Evolutionary conservation across 2,888 invertebrate species (phyloP), one percentile per base, ranked within the genome.

Genomic region (Melanostoma scalare): DNA sequence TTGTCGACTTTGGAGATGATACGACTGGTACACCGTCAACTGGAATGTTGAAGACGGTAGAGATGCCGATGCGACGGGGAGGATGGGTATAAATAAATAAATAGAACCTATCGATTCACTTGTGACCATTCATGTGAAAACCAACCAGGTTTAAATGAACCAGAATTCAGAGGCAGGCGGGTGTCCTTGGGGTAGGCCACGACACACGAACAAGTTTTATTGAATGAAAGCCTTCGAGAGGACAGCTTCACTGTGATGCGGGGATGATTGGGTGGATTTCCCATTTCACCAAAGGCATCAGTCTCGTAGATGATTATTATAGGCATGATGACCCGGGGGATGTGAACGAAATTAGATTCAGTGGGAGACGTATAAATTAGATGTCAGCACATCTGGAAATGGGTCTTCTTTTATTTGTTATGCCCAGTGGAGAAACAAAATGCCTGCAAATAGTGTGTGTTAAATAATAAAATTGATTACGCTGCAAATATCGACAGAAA

Each of bases 1-100:
- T 8, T 96, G 96, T 89, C 92, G 94, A 67, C 94, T 96, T 86
- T 96, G 96, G 96, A 94, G 94, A 89, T 94, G 94, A 94, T 93
- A 94, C 88, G 94, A 94, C 87, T 94, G 94, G 94, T 94, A 90
- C 68, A 89, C 89, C 6, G 91, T 90, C 38, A 89, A 90, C 75
- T 80, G 85, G 36, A 63, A 58, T 68, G 9, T 40, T 36, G 60
- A 73, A 10, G 56, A 76, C 3, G 46, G 46, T 44, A 46, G 1
- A 31, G 8, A 40, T 31, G 6, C 4, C 36, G n/a, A 4, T 36
- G 46, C 6, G 3, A 31, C 10, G 8, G 30, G 5, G 8, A n/a
- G 30, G 35, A 20, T 8, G 31, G 33, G 53, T 6, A 60, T 33
- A 35, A 71, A 72, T 72, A 77, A 76, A 76, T 75, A 44, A 40